Evolutionary conservation across 2,797 vertebrate species (phyloP), one percentile per base, ranked within the genome.

Genomic region (Sternotherus odoratus): DNA sequence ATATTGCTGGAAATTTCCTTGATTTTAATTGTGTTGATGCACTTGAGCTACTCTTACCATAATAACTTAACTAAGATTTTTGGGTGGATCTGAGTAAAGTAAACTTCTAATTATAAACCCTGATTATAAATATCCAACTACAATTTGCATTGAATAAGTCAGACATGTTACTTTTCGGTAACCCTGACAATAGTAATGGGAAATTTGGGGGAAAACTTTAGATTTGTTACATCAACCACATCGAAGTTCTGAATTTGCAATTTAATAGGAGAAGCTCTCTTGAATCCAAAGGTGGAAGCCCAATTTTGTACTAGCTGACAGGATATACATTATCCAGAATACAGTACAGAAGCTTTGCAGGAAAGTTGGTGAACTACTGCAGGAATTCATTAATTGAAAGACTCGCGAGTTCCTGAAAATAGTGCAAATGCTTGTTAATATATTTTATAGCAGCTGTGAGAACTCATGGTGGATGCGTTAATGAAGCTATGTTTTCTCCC

Each of bases 401-500:
- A n/a, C 79, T 23, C 74, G 43, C 53, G 77, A 53, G 60, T 82
- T 81, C 60, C 93, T 77, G 36, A 84, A 94, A 88, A 86, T 26
- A 50, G 84, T 89, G 56, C 91, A 51, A 6, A 60, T 39, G 23
- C 28, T 56, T 80, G 19, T 57, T 36, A 51, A 57, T 11, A 8
- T 6, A 24, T 8, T 53, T 87, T 63, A 57, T 30, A 57, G 15
- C 12, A 77, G 48, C 83, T 84, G 33, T 17, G 77, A n/a, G 79
- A 86, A 60, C 12, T 48, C n/a, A 1, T 0, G 36, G n/a, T 69
- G 54, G 86, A 60, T 0, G 48, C 43, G 43, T 75, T 33, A 26
- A 77, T 60, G 74, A 60, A 87, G 81, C 21, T 15, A 3, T 2
- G 8, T 9, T 74, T 72, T 49, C 79, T 84, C 33, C 66, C 16